Evolutionary conservation across 2,888 invertebrate species (phyloP), one percentile per base, ranked within the genome.

Genomic region (Rotaria sp.): DNA sequence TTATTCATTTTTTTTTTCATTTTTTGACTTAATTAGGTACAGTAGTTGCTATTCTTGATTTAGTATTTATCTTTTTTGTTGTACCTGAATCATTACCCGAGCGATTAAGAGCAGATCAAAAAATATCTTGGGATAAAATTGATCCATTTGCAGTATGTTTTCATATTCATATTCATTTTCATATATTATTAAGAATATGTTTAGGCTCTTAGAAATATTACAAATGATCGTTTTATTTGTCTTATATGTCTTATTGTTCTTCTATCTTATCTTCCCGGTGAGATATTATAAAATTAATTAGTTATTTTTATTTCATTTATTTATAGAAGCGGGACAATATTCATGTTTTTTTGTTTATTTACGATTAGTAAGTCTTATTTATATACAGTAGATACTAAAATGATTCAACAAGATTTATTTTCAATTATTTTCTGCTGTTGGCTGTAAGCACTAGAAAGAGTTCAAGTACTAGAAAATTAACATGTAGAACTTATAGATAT

Each of bases 291-390:
- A 5, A 30, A 13, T 26, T 15, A 13, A 21, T 59, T 59, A 11
- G 1, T 26, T 55, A 55, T 55, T 1, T 26, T 3, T 26, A 8
- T 26, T 15, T 26, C 2, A 2, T 26, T 55, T 26, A 13, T 55
- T 55, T 55, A 2, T 35, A 80, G 99, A 99, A 92, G 93, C 93
- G 74, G 98, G 98, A 88, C 97, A 99, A 93, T 99, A 99, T 92
- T 98, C 98, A 87, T 98, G 98, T 93, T 97, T 99, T 93, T 99
- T 99, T 93, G 98, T 99, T 89, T 99, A 99, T 92, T 93, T 99
- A 88, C 96, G 96, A 92, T 93, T 98, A 91, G 96, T 80, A 80
- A 15, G 75, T 80, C 45, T 13, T 41, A 15, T 10, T 41, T 24
- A 41, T 41, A 41, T 59, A 0, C 8, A n/a, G 3, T n/a, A n/a